Evolutionary conservation across 2,797 vertebrate genomes (phyloP).

Genomic region (Megalops cyprinoides): DNA sequence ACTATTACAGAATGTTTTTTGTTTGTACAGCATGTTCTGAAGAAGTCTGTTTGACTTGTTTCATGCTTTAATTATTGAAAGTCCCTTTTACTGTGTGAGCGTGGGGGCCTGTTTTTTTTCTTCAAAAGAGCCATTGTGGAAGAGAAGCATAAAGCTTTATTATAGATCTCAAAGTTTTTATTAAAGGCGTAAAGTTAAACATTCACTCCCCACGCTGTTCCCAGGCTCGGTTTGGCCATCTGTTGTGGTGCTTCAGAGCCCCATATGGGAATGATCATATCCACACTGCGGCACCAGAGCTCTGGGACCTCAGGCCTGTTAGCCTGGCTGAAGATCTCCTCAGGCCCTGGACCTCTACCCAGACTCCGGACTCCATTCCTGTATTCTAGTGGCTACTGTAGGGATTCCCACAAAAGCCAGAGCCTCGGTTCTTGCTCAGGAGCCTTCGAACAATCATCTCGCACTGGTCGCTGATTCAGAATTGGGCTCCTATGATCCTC

Average conservation of each 20-base stretch:
- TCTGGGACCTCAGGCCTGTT: conserved; percentile 6
- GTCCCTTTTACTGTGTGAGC: neutral
- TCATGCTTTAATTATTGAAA: conserved; percentile 19
- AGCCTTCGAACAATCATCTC: no score
- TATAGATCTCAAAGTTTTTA: conserved; percentile 29
- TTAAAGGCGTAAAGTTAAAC: conserved; percentile 30
- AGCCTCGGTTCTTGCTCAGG: no score
- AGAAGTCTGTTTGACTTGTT: neutral
- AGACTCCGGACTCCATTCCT: neutral
- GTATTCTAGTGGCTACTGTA: no score
- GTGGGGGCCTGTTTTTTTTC: conserved; percentile 9
- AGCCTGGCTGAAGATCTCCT: neutral
- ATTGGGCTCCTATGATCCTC: neutral
- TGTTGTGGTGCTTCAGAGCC: conserved; percentile 29
- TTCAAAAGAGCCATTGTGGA: conserved; percentile 36
- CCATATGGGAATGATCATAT: conserved; percentile 27
- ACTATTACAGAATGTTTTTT: no score
- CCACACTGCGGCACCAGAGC: conserved; percentile 5
- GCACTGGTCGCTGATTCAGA: neutral
- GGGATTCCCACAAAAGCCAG: no score
- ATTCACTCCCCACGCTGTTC: neutral
- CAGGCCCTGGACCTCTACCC: neutral
- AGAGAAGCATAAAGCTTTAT: conserved; percentile 30
- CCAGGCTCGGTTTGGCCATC: conserved; percentile 24
- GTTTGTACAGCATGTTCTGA: neutral